Conservation (phyloP, 1,140 invertebrate species). For the Bilobella aurantiaca region DNA sequence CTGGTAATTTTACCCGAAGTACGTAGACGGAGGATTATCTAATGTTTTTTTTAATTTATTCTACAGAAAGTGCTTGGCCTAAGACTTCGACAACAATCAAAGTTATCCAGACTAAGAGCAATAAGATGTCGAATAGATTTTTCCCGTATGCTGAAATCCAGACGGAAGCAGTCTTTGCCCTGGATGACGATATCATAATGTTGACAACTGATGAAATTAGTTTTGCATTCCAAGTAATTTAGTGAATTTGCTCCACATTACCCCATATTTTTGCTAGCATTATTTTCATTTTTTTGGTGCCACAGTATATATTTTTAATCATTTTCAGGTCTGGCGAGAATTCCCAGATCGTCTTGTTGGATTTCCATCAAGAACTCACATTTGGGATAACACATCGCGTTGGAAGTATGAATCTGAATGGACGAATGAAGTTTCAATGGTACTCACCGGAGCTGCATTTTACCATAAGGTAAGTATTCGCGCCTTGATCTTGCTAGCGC, state of each 20-base stretch:
- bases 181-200: conserved; percentile 92
- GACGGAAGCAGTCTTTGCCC: conserved; percentile 80
- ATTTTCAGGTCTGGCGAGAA: conserved; percentile 74
- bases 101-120: conserved; percentile 79
- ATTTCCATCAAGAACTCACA: conserved; percentile 78
- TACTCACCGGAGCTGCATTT: conserved; percentile 84
- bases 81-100: conserved; percentile 78
- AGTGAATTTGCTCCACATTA: no score
- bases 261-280: no score
- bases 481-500: background rate
- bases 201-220: conserved; percentile 83
- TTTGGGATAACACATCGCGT: conserved; percentile 73
- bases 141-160: conserved; percentile 86
- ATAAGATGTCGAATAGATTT: conserved; percentile 87
- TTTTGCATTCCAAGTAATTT: conserved; percentile 65
- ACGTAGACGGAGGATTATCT: no score
- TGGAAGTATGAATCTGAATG: conserved; percentile 92
- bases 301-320: background rate
- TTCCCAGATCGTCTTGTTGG: conserved; percentile 85
- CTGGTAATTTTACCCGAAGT: conserved; percentile 43
- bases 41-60: conserved; percentile 21
- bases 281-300: no score
- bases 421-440: conserved; percentile 88
- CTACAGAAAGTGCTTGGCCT: conserved; percentile 69
- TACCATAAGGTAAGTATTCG: conserved; percentile 62